Conservation (phyloP, 2,113 vertebrate species). For the human region GRCh38 chr19:46452501-46453000, state of each 20-base stretch:
- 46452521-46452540: neutral
- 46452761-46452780: too few species aligned
- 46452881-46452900: neutral
- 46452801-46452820: too few species aligned
- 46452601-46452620: neutral
- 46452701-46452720: neutral
- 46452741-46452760: too few species aligned
- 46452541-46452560: neutral
- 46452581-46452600: neutral
- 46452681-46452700: rapidly evolving
- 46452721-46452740: rapidly evolving
- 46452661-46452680: neutral
- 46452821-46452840: neutral
- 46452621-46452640: neutral
- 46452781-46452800: too few species aligned
- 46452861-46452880: neutral
- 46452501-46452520: rapidly evolving
- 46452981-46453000: too few species aligned
- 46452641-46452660: neutral
- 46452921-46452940: too few species aligned
- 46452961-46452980: too few species aligned
- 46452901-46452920: too few species aligned
- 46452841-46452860: neutral
- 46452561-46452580: neutral
- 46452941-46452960: too few species aligned